Conservation (phyloP, 2,888 invertebrate genomes). For the Drosophila imparisetae region DNA sequence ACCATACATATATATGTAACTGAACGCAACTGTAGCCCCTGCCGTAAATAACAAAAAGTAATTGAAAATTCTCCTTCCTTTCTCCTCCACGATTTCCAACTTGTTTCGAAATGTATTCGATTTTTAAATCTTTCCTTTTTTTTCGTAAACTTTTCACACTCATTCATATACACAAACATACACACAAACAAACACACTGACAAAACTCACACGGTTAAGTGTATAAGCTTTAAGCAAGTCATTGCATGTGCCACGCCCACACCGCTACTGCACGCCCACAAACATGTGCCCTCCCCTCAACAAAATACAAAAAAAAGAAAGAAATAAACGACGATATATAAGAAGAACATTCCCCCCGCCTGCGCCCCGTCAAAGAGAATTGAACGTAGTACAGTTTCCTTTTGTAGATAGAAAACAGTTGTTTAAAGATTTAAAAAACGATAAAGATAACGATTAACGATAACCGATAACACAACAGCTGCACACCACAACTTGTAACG, state of each 20-base stretch:
- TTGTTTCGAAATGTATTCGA: slow-evolving; percentile 27
- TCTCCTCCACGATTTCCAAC: slow-evolving; percentile 17
- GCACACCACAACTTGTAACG: slow-evolving; percentile 54
- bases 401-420: slow-evolving; percentile 76
- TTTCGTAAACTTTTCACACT: slow-evolving; percentile 7
- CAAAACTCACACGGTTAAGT: slow-evolving; percentile 34
- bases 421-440: slow-evolving; percentile 53
- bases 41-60: slow-evolving; percentile 38
- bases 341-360: slow-evolving; percentile 50
- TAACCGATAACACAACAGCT: slow-evolving; percentile 38
- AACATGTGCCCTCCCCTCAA: slow-evolving; percentile 8
- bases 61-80: slow-evolving; percentile 29
- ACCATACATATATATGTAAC: slow-evolving; percentile 52
- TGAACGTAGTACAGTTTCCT: slow-evolving; percentile 65
- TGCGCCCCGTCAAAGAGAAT: slow-evolving; percentile 51
- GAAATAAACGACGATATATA: slow-evolving; percentile 5
- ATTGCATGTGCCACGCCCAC: slow-evolving; percentile 71
- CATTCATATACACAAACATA: slow-evolving; percentile 15
- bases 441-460: slow-evolving; percentile 44
- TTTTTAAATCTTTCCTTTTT: slow-evolving; percentile 30
- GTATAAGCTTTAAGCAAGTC: slow-evolving; percentile 75
- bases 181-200: slow-evolving; percentile 6
- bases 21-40: slow-evolving; percentile 76
- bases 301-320: slow-evolving; percentile 5
- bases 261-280: slow-evolving; percentile 27